Conservation (phyloP, 2,797 vertebrate species). For the Periophthalmus magnuspinnatus region DNA sequence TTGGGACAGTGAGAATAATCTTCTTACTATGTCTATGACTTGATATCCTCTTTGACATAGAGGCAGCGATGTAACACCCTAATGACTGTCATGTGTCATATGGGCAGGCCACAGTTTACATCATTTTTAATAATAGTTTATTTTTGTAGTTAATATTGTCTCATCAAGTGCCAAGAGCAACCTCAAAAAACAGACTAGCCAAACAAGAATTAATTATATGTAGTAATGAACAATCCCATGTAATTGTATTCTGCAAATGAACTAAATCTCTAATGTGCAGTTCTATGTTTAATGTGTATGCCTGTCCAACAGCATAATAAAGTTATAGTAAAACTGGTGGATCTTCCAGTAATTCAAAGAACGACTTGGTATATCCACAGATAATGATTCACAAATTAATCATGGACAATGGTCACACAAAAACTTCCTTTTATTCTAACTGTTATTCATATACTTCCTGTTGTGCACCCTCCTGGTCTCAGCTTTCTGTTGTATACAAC, state of each 20-base stretch:
- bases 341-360: not conserved
- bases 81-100: not conserved
- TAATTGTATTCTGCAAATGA: not conserved
- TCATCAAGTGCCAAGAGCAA: no score
- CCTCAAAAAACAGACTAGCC: no score
- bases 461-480: not conserved
- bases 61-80: conserved; percentile 1
- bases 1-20: conserved; percentile 20
- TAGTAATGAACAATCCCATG: not conserved
- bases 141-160: not conserved
- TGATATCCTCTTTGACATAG: conserved; percentile 8
- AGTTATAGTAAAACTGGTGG: not conserved
- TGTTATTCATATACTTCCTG: not conserved
- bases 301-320: not conserved
- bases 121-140: not conserved
- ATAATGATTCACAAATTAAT: not conserved
- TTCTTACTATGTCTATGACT: conserved; percentile 3
- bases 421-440: not conserved
- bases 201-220: not conserved
- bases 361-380: not conserved
- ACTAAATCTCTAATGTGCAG: not conserved
- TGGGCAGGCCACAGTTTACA: not conserved
- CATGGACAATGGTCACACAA: not conserved
- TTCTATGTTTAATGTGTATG: not conserved
- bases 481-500: no score